phyloP scores from a whole-genome alignment of 1,140 invertebrate species.

The Arion vulgaris region DNA sequence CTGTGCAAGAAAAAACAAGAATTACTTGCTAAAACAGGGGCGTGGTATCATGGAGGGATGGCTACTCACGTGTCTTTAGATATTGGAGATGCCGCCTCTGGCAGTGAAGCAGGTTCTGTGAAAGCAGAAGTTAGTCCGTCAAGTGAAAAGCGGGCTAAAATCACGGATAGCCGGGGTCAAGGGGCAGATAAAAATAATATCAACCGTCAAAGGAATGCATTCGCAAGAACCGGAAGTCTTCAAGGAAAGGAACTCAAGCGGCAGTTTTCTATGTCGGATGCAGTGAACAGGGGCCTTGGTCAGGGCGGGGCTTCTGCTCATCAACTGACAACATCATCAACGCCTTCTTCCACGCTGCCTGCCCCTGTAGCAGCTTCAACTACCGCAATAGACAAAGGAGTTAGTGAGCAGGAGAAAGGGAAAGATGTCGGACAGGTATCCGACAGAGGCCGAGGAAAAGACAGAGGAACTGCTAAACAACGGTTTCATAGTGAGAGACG shows the following conservation, averaged over 20 bases:
- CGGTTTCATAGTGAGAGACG: conserved; percentile 57
- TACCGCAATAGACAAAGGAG: not conserved
- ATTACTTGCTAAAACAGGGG: conserved; percentile 94
- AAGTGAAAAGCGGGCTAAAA: conserved; percentile 59
- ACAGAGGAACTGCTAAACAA: conserved; percentile 52
- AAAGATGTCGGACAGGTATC: conserved; percentile 50
- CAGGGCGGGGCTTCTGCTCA: conserved; percentile 30
- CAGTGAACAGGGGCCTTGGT: conserved; percentile 76
- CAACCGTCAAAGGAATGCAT: conserved; percentile 58
- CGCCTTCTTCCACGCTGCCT: not conserved
- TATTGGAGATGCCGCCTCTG: conserved; percentile 50
- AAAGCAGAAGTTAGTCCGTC: conserved; percentile 56
- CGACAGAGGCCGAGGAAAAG: conserved; percentile 54
- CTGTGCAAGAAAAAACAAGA: conserved; percentile 99
- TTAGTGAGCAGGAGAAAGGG: conserved; percentile 47
- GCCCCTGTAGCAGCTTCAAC: not conserved
- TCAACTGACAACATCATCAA: conserved; percentile 38
- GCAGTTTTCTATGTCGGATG: conserved; percentile 82
- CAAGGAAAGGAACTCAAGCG: conserved; percentile 79
- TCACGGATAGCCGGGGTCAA: conserved; percentile 52
- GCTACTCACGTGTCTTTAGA: conserved; percentile 62
- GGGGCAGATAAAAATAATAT: conserved; percentile 73
- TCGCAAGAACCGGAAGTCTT: conserved; percentile 79
- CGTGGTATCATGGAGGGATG: conserved; percentile 73
- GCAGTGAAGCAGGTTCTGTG: conserved; percentile 52